These are phyloP conservation scores for Argynnis bischoffii DNA, from an alignment of 2,888 invertebrate species.

Conservation along the genomic window DNA sequence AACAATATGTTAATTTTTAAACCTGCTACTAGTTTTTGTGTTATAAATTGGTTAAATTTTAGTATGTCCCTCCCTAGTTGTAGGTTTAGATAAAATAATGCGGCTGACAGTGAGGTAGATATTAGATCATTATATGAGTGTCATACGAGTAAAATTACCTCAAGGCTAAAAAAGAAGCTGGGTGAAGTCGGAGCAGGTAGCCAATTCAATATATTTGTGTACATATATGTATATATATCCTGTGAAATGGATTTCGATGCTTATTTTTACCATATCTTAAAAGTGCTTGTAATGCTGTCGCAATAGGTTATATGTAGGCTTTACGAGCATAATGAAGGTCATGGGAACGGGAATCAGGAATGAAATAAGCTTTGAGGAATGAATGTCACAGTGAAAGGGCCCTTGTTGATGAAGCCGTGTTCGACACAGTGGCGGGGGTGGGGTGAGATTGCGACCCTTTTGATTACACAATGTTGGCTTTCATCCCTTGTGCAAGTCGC, in stretches of 20 bases:
- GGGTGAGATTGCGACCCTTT: conserved; percentile 80
- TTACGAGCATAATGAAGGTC: conserved; percentile 41
- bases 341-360: conserved; percentile 39
- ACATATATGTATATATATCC: background rate
- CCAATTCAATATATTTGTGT: background rate
- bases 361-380: conserved; percentile 57
- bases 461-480: conserved; percentile 82
- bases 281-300: conserved; percentile 3
- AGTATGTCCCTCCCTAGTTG: too few species aligned
- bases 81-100: too few species aligned
- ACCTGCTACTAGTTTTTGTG: too few species aligned
- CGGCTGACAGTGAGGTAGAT: too few species aligned
- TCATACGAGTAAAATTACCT: too few species aligned
- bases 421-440: conserved; percentile 67
- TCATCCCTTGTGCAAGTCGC: conserved; percentile 81
- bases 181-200: too few species aligned
- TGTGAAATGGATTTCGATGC: background rate
- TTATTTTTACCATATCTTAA: background rate
- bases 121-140: too few species aligned
- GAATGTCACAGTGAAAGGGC: conserved; percentile 74
- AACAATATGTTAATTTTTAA: too few species aligned
- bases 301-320: conserved; percentile 24
- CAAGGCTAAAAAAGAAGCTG: too few species aligned
- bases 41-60: too few species aligned
- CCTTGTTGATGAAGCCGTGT: conserved; percentile 80